phyloP scores from a whole-genome alignment of 2,113 vertebrate genomes.

The Sula dactylatra region DNA sequence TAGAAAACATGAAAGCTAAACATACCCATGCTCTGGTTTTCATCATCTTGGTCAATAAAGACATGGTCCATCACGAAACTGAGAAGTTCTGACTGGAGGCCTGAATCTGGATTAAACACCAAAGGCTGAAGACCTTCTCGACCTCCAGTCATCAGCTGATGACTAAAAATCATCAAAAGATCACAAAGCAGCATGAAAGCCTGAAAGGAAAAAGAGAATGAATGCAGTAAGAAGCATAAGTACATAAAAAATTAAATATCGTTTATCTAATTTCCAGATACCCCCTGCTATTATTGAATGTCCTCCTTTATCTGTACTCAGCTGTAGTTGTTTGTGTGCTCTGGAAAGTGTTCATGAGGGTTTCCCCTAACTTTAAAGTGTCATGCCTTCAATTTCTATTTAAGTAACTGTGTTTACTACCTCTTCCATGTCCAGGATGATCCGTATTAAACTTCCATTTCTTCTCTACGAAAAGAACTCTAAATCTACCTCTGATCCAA shows the following conservation, averaged over 20 bases:
- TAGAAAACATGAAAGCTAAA: background rate
- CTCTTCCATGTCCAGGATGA: background rate
- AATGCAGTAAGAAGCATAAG: background rate
- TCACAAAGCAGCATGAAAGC: conserved; percentile 99
- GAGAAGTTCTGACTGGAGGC: conserved; percentile 95
- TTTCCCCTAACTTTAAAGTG: background rate
- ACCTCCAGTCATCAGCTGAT: conserved; percentile 90
- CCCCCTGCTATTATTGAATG: background rate
- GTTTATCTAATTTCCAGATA: background rate
- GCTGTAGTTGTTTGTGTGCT: background rate
- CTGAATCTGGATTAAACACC: conserved; percentile 94
- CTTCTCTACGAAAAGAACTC: background rate
- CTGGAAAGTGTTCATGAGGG: background rate
- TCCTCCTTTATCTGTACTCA: background rate
- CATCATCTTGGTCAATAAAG: conserved; percentile 98
- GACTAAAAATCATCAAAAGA: conserved; percentile 99
- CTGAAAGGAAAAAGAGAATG: conserved; percentile 68
- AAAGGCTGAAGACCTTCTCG: conserved; percentile 93
- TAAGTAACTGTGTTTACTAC: background rate
- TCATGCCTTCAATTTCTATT: background rate
- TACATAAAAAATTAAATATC: background rate
- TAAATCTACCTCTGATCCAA: background rate
- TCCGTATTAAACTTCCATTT: background rate
- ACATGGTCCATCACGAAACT: conserved; percentile 98
- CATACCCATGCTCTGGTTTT: conserved; percentile 99